phyloP scores from a whole-genome alignment of 2,797 vertebrate genomes.

The Malurus splendens region DNA sequence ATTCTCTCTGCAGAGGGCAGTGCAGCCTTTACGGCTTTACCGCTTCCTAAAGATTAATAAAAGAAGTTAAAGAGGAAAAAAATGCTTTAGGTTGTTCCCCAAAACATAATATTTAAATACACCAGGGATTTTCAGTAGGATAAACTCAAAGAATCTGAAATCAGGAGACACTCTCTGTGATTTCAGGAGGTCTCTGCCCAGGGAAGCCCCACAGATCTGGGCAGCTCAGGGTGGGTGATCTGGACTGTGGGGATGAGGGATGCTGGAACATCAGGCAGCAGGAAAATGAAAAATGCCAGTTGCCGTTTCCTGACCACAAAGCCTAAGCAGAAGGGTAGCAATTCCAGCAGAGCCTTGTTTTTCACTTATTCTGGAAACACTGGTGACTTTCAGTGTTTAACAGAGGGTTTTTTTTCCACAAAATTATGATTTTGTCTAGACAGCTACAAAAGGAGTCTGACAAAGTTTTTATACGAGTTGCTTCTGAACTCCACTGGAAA shows the following conservation, averaged over 20 bases:
- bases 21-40: not conserved
- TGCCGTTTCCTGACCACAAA: not conserved
- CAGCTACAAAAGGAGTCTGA: not conserved
- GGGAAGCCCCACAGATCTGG: not conserved
- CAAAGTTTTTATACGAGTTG: not conserved
- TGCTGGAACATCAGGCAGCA: not conserved
- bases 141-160: not conserved
- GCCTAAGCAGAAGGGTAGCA: not conserved
- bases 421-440: not conserved
- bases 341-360: not conserved
- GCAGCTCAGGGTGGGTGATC: accelerated
- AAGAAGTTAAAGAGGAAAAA: not conserved
- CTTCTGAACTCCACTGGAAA: not conserved
- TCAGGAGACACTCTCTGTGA: not conserved
- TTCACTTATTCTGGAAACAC: not conserved
- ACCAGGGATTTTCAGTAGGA: not conserved
- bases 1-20: slow-evolving; percentile 46
- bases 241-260: not conserved
- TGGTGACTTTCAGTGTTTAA: not conserved
- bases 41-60: not conserved
- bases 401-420: not conserved
- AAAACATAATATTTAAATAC: not conserved
- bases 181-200: not conserved
- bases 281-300: not conserved
- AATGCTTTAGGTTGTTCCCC: not conserved